Conservation (phyloP, 1,140 invertebrate genomes). For the Zaprionus taronus region DNA sequence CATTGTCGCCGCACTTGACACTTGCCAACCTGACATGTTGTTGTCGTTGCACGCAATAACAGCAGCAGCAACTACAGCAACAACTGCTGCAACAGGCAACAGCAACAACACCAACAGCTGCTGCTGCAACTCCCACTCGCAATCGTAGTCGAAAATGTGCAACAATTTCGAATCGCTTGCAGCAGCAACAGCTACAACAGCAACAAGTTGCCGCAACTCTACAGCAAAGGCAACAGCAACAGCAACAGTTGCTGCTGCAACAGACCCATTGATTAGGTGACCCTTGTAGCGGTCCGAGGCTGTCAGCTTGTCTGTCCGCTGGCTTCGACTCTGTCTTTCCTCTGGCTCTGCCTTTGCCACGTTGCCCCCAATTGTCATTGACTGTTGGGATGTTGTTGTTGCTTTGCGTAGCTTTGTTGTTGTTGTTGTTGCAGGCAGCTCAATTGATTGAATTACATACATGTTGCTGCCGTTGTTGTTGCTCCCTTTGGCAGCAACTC, state of each 20-base stretch:
- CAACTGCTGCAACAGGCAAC: constrained; percentile 43
- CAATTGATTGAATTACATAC: constrained; percentile 81
- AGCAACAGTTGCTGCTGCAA: constrained; percentile 23
- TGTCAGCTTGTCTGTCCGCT: constrained; percentile 44
- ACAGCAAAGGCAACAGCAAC: not conserved
- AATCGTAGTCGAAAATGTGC: constrained; percentile 58
- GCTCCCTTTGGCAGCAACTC: constrained; percentile 56
- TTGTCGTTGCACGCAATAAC: constrained; percentile 69
- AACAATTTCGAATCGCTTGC: constrained; percentile 68
- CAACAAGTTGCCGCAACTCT: constrained; percentile 63
- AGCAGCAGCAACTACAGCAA: constrained; percentile 45
- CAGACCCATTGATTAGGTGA: constrained; percentile 79
- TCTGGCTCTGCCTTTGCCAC: constrained; percentile 26
- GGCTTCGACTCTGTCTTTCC: constrained; percentile 21
- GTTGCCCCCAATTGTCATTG: constrained; percentile 76
- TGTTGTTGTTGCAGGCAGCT: constrained; percentile 51
- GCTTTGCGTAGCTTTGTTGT: too few species aligned
- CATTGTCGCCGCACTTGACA: constrained; percentile 68
- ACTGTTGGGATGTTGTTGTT: constrained; percentile 47
- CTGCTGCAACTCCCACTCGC: constrained; percentile 44
- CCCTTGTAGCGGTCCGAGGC: constrained; percentile 72
- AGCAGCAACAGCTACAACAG: constrained; percentile 17
- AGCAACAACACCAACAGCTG: constrained; percentile 40
- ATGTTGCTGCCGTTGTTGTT: constrained; percentile 32
- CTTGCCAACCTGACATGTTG: constrained; percentile 59